Percentiles rank a stretch among this genome's conserved stretches.
phyloP scores from a whole-genome alignment of 2,113 vertebrate genomes.

The Scortum barcoo region DNA sequence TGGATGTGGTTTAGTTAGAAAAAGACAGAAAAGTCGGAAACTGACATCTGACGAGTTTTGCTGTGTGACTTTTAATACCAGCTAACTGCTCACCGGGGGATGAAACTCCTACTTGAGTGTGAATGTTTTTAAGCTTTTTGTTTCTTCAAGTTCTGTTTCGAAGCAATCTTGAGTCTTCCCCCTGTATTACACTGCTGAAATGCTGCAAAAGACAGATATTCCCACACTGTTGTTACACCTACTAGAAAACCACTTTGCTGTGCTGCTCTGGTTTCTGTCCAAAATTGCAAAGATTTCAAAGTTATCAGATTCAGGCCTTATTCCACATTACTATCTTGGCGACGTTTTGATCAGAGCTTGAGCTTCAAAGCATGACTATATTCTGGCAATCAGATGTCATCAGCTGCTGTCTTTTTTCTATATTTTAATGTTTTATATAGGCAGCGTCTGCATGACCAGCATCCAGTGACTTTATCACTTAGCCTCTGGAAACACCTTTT shows the following conservation, averaged over 20 bases:
- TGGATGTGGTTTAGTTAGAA: conserved; percentile 17
- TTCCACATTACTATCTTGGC: background rate
- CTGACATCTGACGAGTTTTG: background rate
- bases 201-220: background rate
- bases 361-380: background rate
- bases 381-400: background rate
- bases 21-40: background rate
- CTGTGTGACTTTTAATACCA: background rate
- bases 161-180: background rate
- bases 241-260: background rate
- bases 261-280: background rate
- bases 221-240: background rate
- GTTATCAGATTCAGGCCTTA: background rate
- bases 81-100: background rate
- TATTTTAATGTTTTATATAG: no score
- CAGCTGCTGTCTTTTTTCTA: background rate
- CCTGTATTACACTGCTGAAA: background rate
- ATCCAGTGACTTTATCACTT: background rate
- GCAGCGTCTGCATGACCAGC: background rate
- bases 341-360: background rate
- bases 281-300: background rate
- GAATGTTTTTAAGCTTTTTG: background rate
- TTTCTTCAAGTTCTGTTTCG: background rate
- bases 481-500: background rate
- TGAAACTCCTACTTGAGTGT: background rate